phyloP scores from a whole-genome alignment of 2,113 vertebrate species.

The Thamnophis sirtalis region DNA sequence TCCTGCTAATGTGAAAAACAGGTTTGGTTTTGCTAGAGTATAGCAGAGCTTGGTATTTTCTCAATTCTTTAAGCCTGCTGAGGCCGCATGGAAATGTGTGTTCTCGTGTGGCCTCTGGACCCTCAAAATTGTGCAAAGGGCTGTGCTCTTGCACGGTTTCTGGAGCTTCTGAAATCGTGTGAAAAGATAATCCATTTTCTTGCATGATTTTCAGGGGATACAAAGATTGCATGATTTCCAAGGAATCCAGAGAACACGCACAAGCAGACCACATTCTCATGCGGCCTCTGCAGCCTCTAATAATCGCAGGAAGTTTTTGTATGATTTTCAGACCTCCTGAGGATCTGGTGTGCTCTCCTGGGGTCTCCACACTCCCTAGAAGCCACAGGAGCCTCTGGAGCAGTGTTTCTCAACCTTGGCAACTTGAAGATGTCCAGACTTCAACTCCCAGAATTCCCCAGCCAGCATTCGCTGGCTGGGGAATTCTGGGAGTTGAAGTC shows the following conservation, averaged over 20 bases:
- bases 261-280: not conserved
- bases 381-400: too few relatives aligned
- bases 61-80: not conserved
- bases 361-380: too few relatives aligned
- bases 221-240: not conserved
- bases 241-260: not conserved
- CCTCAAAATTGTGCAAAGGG: not conserved
- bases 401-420: too few relatives aligned
- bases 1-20: not conserved
- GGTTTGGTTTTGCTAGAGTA: not conserved
- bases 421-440: too few relatives aligned
- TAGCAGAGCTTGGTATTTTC: not conserved
- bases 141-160: not conserved
- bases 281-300: not conserved
- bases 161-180: not conserved
- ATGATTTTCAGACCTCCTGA: not conserved
- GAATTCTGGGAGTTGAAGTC: too few relatives aligned
- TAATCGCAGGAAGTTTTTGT: not conserved
- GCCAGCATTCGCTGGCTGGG: too few relatives aligned
- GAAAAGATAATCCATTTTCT: not conserved
- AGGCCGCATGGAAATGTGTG: not conserved
- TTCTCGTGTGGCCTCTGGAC: not conserved
- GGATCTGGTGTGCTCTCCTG: not conserved
- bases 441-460: too few relatives aligned
- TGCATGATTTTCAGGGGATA: not conserved